Percentiles rank a stretch among this genome's conserved stretches.
Conservation (phyloP, 1,140 invertebrate species). For the Musca domestica region DNA sequence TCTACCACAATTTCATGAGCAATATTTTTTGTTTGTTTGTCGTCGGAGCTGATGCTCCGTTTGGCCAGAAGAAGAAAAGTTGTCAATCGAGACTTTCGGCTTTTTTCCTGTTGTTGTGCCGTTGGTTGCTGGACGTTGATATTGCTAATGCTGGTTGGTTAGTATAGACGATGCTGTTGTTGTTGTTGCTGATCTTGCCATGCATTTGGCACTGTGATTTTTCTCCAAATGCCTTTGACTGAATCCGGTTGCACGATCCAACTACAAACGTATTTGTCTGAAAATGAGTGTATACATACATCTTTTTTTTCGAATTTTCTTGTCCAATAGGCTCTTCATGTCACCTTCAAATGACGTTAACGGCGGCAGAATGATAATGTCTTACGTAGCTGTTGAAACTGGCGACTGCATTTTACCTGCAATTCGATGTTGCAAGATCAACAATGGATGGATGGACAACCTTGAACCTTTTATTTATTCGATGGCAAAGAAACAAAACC, state of each 20-base stretch:
- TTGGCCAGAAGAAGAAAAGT: slow-evolving; percentile 18
- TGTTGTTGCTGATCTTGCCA: slow-evolving; percentile 16
- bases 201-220: slow-evolving; percentile 1
- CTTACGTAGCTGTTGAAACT: slow-evolving; percentile 2
- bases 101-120: slow-evolving; percentile 34
- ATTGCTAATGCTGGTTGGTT: not conserved
- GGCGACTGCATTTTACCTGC: not conserved
- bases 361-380: not conserved
- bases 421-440: slow-evolving; percentile 3
- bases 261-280: slow-evolving; percentile 44
- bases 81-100: slow-evolving; percentile 21
- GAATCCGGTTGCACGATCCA: slow-evolving; percentile 27
- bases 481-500: not conserved
- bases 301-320: slow-evolving; percentile 2
- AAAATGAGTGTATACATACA: slow-evolving; percentile 30
- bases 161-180: not conserved
- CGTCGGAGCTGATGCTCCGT: not conserved
- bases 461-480: slow-evolving; percentile 17
- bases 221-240: slow-evolving; percentile 5
- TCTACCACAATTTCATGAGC: slow-evolving; percentile 11
- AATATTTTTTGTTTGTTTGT: not conserved
- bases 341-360: not conserved
- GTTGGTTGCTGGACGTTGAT: slow-evolving; percentile 30
- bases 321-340: not conserved
- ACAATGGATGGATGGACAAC: slow-evolving; percentile 19